Percentiles rank a stretch among this genome's conserved stretches.
Evolutionary conservation across 1,140 invertebrate genomes (phyloP).

Genomic region (Callitettix versicolor): DNA sequence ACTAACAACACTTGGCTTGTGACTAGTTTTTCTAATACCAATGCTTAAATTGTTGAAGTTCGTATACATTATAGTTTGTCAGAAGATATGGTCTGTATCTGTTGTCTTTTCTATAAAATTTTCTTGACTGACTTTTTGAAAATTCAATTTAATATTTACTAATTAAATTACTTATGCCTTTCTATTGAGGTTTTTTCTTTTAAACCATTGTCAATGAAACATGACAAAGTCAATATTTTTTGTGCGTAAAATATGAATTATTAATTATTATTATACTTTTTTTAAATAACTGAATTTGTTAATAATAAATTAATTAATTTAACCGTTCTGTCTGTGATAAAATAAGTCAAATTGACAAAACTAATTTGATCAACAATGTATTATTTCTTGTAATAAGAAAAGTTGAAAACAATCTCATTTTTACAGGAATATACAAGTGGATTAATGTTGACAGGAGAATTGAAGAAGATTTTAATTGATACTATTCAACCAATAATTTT

Average conservation of each 20-base stretch:
- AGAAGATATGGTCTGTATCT: no score
- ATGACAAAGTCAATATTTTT: no score
- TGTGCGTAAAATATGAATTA: neutral
- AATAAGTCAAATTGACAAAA: neutral
- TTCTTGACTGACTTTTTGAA: no score
- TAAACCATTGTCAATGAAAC: no score
- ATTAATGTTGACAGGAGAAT: conserved; percentile 81
- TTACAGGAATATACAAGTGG: conserved; percentile 78
- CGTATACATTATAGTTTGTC: no score
- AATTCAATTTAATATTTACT: no score
- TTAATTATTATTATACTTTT: neutral
- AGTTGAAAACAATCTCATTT: conserved; percentile 5
- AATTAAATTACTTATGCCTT: no score
- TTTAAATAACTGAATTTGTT: neutral
- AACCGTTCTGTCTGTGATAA: neutral
- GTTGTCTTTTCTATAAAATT: no score
- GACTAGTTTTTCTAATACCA: no score
- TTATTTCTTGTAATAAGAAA: neutral
- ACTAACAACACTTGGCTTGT: no score
- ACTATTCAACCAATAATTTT: conserved; percentile 62
- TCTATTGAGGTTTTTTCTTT: no score
- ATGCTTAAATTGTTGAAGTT: no score
- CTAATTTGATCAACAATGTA: neutral
- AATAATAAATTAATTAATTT: neutral
- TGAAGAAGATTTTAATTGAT: conserved; percentile 86